Base-by-base conservation (phyloP, 92 coral and sea anemone genomes). In the Parazoanthus darwini region DNA sequence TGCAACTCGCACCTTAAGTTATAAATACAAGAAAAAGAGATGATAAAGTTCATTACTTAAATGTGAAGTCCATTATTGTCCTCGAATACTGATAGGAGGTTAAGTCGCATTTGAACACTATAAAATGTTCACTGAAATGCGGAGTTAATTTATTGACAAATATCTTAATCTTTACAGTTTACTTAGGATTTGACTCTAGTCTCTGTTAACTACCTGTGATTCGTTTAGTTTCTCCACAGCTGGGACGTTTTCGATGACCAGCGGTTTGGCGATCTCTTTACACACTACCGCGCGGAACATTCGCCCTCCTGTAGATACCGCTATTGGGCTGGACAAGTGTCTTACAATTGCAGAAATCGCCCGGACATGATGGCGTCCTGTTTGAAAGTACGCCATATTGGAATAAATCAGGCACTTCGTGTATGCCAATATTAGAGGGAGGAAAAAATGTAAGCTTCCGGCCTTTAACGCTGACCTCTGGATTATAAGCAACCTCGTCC, bases 261-360 rank as follows among this genome's bases (percentile, higher is more conserved):
- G 90, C 16, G 95, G 96, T 82, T 96, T 92, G 1, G 95, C 96
- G 7, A 95, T 91, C 80, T 92, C 96, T 80, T 91, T 96, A 88
- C 99, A 96, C 63, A 96, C 91, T 78, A 92, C 98, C 18, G 99
- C 99, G 36, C 99, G 92, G 77, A 95, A 96, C 90, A 89, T 91
- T 36, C 98, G 86, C 74, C 85, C 75, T 54, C 92, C 90, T n/a
- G 92, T 86, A 15, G 82, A 79, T 3, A 72, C 50, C 11, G 85
- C 37, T 81, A 56, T 72, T 0, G 91, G 88, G 42, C 88, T 72
- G 38, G 82, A 88, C 42, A 89, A 58, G 4, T 67, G 92, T 36
- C 86, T 63, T 20, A 90, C 85, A 89, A 85, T 76, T 48, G 94
- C 91, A 63, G 93, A 78, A 37, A 93, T 75, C 26, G 94, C 91